phyloP scores from a whole-genome alignment of 2,888 invertebrate genomes.

The Siphonodentalium dalli region DNA sequence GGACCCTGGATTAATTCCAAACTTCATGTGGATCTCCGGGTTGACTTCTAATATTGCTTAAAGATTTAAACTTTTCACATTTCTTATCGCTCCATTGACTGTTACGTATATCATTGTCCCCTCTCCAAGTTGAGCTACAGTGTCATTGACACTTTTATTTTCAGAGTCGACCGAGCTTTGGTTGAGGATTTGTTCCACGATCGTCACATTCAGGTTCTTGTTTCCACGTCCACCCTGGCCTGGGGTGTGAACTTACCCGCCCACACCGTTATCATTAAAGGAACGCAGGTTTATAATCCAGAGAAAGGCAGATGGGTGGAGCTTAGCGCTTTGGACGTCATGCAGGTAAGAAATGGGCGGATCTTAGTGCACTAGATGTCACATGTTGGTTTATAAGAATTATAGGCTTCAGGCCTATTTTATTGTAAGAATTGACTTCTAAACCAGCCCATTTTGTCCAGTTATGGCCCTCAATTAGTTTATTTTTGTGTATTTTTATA shows the following conservation, averaged over 20 bases:
- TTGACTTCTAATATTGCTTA: no score
- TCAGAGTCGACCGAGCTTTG: constrained; percentile 90
- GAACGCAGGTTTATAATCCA: constrained; percentile 97
- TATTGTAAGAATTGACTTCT: no score
- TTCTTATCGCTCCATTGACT: no score
- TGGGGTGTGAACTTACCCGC: constrained; percentile 99
- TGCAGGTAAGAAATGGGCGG: constrained; percentile 75
- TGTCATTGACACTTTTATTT: not conserved
- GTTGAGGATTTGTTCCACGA: constrained; percentile 99
- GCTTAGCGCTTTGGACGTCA: constrained; percentile 93
- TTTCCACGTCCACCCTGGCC: constrained; percentile 97
- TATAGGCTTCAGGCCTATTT: not conserved
- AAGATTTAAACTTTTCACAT: no score
- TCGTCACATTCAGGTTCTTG: constrained; percentile 90
- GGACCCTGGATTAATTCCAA: no score
- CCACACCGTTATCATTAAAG: constrained; percentile 97
- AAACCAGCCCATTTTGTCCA: no score
- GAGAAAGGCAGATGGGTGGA: constrained; percentile 99
- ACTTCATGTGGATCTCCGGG: no score
- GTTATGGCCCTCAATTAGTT: no score
- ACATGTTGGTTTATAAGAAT: not conserved
- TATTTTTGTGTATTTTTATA: no score
- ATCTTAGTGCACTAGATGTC: not conserved
- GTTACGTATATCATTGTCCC: no score
- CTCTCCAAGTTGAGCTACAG: no score